Evolutionary conservation across 64 coral and sea anemone species (phyloP).

Genomic region (Pachyseris speciosa): DNA sequence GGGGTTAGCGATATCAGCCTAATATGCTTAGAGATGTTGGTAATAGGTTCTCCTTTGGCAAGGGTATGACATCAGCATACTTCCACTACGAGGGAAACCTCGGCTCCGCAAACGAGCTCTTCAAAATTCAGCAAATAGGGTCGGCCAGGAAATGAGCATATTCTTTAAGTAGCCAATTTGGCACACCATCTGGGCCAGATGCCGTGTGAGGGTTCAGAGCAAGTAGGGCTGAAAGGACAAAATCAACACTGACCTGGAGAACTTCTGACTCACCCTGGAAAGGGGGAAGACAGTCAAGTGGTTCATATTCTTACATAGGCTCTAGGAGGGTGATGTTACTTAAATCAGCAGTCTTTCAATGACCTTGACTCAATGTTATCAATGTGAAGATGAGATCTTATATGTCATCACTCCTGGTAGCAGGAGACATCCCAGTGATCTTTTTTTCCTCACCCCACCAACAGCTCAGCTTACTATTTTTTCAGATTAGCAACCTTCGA

Average conservation of each 20-base stretch:
- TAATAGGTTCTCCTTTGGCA: neutral
- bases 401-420: neutral
- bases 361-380: too few species aligned
- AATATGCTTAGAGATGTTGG: neutral
- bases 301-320: too few species aligned
- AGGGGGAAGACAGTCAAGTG: too few species aligned
- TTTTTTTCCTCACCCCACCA: neutral
- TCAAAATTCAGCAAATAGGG: neutral
- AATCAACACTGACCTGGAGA: too few species aligned
- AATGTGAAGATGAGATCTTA: too few species aligned
- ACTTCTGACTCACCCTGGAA: too few species aligned
- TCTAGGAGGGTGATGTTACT: too few species aligned
- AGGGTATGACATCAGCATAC: conserved; percentile 25
- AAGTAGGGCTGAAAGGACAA: neutral
- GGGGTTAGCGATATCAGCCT: conserved; percentile 16
- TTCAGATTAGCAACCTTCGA: neutral
- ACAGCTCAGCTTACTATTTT: neutral
- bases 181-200: conserved; percentile 5
- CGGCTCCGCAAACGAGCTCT: neutral
- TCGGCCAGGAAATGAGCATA: neutral
- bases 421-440: neutral
- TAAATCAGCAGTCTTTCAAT: too few species aligned
- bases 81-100: conserved; percentile 29
- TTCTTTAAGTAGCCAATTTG: neutral
- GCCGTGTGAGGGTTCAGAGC: neutral